Percentiles rank a stretch among this genome's conserved stretches.
Evolutionary conservation across 2,113 vertebrate genomes (phyloP).

Genomic region (Ranitomeya variabilis): DNA sequence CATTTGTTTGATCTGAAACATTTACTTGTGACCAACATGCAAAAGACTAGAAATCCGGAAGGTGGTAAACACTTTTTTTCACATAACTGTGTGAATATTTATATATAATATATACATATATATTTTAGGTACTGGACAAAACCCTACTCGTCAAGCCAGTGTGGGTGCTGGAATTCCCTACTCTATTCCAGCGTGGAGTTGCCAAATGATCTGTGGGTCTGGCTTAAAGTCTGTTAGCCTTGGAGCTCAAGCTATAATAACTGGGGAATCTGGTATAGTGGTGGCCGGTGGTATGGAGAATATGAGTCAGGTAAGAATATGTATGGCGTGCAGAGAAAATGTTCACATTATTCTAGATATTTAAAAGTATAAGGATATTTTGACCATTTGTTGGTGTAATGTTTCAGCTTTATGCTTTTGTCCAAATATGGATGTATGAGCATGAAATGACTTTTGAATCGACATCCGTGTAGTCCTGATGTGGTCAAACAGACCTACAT

Average conservation of each 20-base stretch:
- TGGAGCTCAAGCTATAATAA: constrained; percentile 84
- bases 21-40: no score
- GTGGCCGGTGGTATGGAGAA: constrained; percentile 97
- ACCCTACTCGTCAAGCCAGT: constrained; percentile 87
- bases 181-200: constrained; percentile 88
- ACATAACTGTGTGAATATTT: no score
- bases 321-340: no score
- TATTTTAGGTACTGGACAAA: constrained; percentile 88
- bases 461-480: background rate
- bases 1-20: no score
- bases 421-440: background rate
- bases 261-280: constrained; percentile 83
- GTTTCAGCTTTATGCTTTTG: background rate
- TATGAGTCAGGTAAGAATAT: constrained; percentile 90
- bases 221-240: constrained; percentile 92
- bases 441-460: background rate
- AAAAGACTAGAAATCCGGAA: no score
- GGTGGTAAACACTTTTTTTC: no score
- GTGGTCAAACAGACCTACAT: background rate
- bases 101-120: background rate
- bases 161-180: constrained; percentile 88
- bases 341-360: background rate
- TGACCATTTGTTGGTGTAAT: background rate
- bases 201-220: constrained; percentile 97
- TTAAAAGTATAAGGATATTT: background rate